Conservation (phyloP, 92 coral and sea anemone genomes). For the Actinernus sp. region DNA sequence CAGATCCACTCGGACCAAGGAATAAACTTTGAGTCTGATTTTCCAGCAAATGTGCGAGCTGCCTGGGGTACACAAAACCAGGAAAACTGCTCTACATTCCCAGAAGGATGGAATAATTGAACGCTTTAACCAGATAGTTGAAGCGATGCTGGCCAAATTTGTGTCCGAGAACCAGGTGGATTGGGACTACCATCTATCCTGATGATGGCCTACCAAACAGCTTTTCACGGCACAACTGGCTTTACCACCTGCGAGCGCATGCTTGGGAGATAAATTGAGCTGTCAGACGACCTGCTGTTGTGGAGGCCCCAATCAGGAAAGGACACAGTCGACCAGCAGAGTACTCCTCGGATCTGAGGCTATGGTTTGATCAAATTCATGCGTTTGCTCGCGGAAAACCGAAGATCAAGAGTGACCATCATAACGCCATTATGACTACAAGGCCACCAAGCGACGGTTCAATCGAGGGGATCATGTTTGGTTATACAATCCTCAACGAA, state of each 20-base stretch:
- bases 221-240: too few relatives aligned
- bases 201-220: too few relatives aligned
- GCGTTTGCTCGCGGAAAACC: constrained; percentile 8
- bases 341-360: constrained; percentile 5
- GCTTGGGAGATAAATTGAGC: too few relatives aligned
- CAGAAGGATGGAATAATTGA: constrained; percentile 26
- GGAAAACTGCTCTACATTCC: constrained; percentile 43
- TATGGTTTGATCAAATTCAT: constrained; percentile 12
- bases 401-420: background rate
- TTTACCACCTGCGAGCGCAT: too few relatives aligned
- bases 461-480: constrained; percentile 29
- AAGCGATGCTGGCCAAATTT: constrained; percentile 17
- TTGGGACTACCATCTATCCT: constrained; percentile 37
- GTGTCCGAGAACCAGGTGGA: constrained; percentile 13
- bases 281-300: too few relatives aligned
- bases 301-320: too few relatives aligned
- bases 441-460: background rate
- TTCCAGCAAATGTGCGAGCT: constrained; percentile 27
- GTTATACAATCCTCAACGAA: constrained; percentile 26
- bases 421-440: background rate
- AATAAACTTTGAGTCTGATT: constrained; percentile 29
- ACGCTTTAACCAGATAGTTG: constrained; percentile 34
- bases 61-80: constrained; percentile 42
- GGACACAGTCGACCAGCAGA: background rate
- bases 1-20: constrained; percentile 49